Conservation (phyloP, 1,140 invertebrate species). For the Ceratitis capitata region DNA sequence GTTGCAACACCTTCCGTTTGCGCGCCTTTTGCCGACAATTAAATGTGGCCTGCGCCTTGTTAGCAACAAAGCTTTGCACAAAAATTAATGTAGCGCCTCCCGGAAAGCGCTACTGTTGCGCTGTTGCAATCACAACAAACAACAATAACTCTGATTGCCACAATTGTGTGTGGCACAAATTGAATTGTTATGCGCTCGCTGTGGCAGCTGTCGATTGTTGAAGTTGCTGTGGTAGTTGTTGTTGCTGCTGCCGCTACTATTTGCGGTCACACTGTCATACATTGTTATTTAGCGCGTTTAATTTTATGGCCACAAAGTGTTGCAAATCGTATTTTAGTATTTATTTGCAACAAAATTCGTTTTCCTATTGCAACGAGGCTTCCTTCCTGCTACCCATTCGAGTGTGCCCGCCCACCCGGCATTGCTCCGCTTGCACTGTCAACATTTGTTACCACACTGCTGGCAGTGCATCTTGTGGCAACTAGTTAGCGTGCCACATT, state of each 20-base stretch:
- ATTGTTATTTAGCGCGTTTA: not conserved
- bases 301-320: constrained; percentile 13
- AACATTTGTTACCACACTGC: not conserved
- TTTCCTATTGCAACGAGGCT: too few species aligned
- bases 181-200: constrained; percentile 4
- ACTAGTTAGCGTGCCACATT: constrained; percentile 12
- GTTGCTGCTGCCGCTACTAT: not conserved
- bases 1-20: constrained; percentile 22
- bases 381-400: too few species aligned
- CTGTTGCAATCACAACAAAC: not conserved
- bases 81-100: constrained; percentile 2
- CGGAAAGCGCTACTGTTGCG: constrained; percentile 25
- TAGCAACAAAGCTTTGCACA: not conserved
- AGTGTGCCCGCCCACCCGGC: too few species aligned
- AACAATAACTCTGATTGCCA: not conserved
- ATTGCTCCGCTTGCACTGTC: not conserved
- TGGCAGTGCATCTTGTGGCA: not conserved
- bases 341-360: too few species aligned
- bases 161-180: constrained; percentile 27
- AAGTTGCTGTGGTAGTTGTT: not conserved
- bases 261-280: not conserved
- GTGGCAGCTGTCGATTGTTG: not conserved
- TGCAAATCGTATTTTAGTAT: constrained; percentile 14
- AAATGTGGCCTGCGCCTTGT: not conserved
- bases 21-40: not conserved